Conservation (phyloP, 2,797 vertebrate species). For the Sebastes glaucus region DNA sequence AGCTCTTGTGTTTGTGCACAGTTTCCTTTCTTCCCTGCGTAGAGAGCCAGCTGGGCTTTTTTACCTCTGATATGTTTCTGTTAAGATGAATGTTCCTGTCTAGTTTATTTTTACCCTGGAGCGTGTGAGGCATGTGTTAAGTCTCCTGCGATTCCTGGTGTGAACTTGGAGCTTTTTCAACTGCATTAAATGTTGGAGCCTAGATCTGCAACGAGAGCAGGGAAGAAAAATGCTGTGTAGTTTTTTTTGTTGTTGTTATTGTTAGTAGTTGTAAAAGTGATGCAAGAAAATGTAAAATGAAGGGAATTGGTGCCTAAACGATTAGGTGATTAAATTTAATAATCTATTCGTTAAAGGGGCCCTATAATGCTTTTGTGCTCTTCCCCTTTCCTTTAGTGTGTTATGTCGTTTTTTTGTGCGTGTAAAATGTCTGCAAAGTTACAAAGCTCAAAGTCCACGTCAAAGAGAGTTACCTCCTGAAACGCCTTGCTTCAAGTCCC, state of each 20-base stretch:
- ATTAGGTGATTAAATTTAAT: neutral
- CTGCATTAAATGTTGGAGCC: conserved; percentile 34
- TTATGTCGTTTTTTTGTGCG: too few relatives aligned
- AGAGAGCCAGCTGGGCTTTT: conserved; percentile 56
- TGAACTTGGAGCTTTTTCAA: conserved; percentile 45
- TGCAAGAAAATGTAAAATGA: neutral
- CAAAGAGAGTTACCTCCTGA: too few relatives aligned
- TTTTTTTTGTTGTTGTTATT: neutral
- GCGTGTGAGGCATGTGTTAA: conserved; percentile 65
- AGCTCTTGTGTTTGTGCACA: neutral
- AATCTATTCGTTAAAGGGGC: too few relatives aligned
- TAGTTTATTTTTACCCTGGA: conserved; percentile 76
- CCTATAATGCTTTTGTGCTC: too few relatives aligned
- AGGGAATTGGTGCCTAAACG: neutral
- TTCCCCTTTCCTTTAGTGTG: too few relatives aligned
- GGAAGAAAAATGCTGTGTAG: neutral
- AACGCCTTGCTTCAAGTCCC: too few relatives aligned
- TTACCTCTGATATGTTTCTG: conserved; percentile 44
- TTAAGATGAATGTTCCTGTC: conserved; percentile 72
- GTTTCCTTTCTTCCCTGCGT: conserved; percentile 1
- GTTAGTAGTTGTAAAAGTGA: neutral
- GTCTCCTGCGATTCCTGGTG: conserved; percentile 58
- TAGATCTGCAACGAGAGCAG: conserved; percentile 6
- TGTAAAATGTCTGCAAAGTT: too few relatives aligned
- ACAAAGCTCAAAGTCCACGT: too few relatives aligned